A percentile compares a stretch with the other conserved stretches of the same genome.
phyloP scores from a whole-genome alignment of 1,140 invertebrate species.

The Cydia amplana region DNA sequence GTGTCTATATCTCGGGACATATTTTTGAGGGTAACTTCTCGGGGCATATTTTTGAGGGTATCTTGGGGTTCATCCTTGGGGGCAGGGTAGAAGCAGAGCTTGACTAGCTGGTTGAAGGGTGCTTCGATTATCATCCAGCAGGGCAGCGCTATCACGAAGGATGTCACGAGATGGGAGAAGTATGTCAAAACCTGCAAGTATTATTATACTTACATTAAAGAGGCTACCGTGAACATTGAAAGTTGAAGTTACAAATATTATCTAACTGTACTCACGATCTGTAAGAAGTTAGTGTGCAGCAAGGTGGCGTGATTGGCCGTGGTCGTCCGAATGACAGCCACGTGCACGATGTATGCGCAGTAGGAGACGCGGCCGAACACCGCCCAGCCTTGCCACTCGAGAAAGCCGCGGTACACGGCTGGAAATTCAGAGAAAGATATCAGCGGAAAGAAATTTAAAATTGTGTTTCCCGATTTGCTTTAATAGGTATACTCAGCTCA shows the following conservation, averaged over 20 bases:
- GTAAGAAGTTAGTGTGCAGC: not conserved
- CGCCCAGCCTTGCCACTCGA: slow-evolving; percentile 50
- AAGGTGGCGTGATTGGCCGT: slow-evolving; percentile 18
- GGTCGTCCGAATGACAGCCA: slow-evolving; percentile 29
- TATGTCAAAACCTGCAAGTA: not conserved
- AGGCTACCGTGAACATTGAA: not conserved
- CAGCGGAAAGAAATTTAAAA: too few species aligned
- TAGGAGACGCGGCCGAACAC: slow-evolving; percentile 42
- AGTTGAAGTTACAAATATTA: not conserved
- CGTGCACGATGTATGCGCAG: slow-evolving; percentile 44
- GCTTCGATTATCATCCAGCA: slow-evolving; percentile 25
- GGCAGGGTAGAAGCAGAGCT: not conserved
- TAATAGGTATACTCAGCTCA: too few species aligned
- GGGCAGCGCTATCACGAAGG: slow-evolving; percentile 6
- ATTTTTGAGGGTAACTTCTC: not conserved
- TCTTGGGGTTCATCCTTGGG: not conserved
- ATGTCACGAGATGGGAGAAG: not conserved
- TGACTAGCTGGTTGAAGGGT: slow-evolving; percentile 19
- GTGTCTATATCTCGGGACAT: not conserved
- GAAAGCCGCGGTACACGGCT: slow-evolving; percentile 39
- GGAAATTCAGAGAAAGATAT: not conserved
- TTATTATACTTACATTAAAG: not conserved
- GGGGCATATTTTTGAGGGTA: not conserved
- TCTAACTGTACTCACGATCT: slow-evolving; percentile 34
- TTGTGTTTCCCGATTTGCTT: too few species aligned